Evolutionary conservation across 2,113 vertebrate genomes (phyloP).

Genomic region (Noctilio leporinus): DNA sequence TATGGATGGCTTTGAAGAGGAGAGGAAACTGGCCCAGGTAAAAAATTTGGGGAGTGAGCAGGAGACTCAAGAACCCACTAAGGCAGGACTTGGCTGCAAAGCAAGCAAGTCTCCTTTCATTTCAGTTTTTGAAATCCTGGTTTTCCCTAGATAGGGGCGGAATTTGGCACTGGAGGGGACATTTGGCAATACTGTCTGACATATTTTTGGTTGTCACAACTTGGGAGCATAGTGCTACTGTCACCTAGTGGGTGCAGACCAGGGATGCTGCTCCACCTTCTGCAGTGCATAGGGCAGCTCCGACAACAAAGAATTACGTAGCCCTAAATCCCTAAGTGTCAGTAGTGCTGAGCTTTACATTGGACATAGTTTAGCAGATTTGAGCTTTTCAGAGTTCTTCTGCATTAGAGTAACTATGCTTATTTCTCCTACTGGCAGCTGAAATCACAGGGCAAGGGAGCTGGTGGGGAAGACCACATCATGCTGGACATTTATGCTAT

Average conservation of each 20-base stretch:
- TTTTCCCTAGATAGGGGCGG: not conserved
- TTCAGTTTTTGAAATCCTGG: not conserved
- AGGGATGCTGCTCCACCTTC: not conserved
- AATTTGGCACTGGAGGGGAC: not conserved
- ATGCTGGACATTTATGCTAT: slow-evolving; percentile 99
- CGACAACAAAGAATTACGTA: not conserved
- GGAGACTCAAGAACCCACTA: not conserved
- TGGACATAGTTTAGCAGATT: not conserved
- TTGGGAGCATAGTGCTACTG: not conserved
- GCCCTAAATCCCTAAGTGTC: not conserved
- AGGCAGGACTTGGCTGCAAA: not conserved
- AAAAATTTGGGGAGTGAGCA: not conserved
- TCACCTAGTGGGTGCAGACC: not conserved
- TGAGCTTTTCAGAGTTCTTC: not conserved
- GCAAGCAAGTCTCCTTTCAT: not conserved
- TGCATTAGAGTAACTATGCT: not conserved
- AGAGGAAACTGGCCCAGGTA: slow-evolving; percentile 94
- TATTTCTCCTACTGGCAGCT: slow-evolving; percentile 77
- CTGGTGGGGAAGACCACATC: slow-evolving; percentile 90
- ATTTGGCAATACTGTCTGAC: not conserved
- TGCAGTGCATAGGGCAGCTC: not conserved
- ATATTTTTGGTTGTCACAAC: not conserved
- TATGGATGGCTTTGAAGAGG: slow-evolving; percentile 92
- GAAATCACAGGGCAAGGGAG: slow-evolving; percentile 94
- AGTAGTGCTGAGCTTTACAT: not conserved